These are phyloP conservation scores for Drosophila sordidapex DNA, from an alignment of 2,888 invertebrate genomes.

Conservation along the genomic window DNA sequence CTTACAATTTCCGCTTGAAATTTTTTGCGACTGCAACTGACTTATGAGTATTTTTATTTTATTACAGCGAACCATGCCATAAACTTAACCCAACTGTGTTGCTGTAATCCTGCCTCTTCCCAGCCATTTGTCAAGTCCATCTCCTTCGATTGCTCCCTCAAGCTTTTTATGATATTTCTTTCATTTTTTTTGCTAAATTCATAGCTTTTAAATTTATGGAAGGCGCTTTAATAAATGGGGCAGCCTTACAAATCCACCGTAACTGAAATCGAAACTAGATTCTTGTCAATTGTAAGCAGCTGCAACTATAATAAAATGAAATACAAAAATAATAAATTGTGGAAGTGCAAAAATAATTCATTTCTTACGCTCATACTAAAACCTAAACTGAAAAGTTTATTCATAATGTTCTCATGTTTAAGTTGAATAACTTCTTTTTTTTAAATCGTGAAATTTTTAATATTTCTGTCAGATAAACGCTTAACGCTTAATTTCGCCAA, in stretches of 20 bases:
- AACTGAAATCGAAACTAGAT: background rate
- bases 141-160: constrained; percentile 11
- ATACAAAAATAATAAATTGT: background rate
- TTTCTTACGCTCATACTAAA: background rate
- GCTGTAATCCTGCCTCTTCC: constrained; percentile 4
- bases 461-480: background rate
- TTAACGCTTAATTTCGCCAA: background rate
- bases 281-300: background rate
- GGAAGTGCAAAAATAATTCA: background rate
- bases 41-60: constrained; percentile 41
- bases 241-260: background rate
- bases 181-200: constrained; percentile 1
- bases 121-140: constrained; percentile 12
- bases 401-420: background rate
- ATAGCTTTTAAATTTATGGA: background rate
- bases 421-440: background rate
- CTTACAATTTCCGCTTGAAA: constrained; percentile 60
- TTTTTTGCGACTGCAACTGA: constrained; percentile 48
- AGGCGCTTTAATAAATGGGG: background rate
- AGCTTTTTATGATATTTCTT: constrained; percentile 22
- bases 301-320: background rate
- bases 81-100: constrained; percentile 24
- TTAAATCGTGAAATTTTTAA: background rate
- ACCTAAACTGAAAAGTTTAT: accelerated
- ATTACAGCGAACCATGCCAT: constrained; percentile 10